A percentile compares a stretch with the other conserved stretches of the same genome.
phyloP scores from a whole-genome alignment of 2,888 invertebrate genomes.

The Thecocarcelia acutangulata region DNA sequence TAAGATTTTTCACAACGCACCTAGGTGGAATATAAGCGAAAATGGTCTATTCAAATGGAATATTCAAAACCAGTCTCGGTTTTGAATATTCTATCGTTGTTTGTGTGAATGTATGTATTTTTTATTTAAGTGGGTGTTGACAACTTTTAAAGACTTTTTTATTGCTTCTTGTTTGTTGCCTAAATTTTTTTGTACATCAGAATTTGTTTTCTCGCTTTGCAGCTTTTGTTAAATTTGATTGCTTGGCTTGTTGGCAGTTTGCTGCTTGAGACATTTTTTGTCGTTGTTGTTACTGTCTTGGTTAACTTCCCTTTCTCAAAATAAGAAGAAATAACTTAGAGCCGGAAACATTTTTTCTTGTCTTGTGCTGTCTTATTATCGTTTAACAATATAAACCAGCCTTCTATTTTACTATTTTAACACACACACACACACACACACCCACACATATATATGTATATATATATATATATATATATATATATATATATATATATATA shows the following conservation, averaged over 20 bases:
- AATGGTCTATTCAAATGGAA: too few relatives aligned
- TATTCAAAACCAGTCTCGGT: constrained; percentile 45
- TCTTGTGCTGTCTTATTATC: constrained; percentile 37
- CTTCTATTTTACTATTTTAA: background rate
- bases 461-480: background rate
- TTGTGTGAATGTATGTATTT: background rate
- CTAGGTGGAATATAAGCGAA: too few relatives aligned
- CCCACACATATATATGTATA: background rate
- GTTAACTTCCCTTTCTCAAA: constrained; percentile 33
- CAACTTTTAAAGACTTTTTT: constrained; percentile 11
- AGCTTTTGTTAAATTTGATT: constrained; percentile 64
- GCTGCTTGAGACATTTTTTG: constrained; percentile 61
- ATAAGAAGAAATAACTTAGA: background rate
- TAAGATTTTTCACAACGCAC: too few relatives aligned
- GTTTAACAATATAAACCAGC: background rate
- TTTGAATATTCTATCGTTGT: constrained; percentile 45
- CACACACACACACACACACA: background rate
- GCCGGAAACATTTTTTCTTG: constrained; percentile 8
- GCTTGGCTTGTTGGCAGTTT: constrained; percentile 66
- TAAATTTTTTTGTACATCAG: constrained; percentile 29
- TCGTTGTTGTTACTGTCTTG: constrained; percentile 22
- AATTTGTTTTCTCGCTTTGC: constrained; percentile 30
- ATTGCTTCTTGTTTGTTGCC: constrained; percentile 20
- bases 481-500: background rate
- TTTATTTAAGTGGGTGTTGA: constrained; percentile 37